Evolutionary conservation across 2,888 invertebrate genomes (phyloP).

Genomic region (Parapristionchus giblindavisi): DNA sequence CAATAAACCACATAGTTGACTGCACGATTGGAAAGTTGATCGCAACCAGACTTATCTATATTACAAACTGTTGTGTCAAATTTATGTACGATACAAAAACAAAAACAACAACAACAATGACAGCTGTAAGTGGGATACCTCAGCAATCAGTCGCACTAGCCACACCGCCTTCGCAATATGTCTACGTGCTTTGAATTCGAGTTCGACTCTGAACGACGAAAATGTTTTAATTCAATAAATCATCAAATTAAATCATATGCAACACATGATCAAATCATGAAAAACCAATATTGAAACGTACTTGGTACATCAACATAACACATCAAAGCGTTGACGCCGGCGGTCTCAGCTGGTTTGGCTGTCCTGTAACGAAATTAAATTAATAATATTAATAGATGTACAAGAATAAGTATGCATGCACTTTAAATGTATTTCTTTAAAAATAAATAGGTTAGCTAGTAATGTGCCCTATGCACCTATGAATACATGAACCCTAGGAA

Average conservation of each 20-base stretch:
- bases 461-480: too few relatives aligned
- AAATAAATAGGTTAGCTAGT: too few relatives aligned
- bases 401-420: too few relatives aligned
- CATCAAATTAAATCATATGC: not conserved
- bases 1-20: too few relatives aligned
- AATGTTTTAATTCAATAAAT: not conserved
- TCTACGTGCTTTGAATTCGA: conserved; percentile 5
- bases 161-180: conserved; percentile 30
- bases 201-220: conserved; percentile 15
- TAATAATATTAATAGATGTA: not conserved
- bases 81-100: too few relatives aligned
- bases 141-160: conserved; percentile 19
- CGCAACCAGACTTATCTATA: too few relatives aligned
- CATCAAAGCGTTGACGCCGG: conserved; percentile 5
- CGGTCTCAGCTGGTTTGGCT: not conserved
- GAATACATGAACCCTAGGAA: too few relatives aligned
- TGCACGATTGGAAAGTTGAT: too few relatives aligned
- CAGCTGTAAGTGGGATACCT: too few relatives aligned
- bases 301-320: conserved; percentile 28
- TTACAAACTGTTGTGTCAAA: too few relatives aligned
- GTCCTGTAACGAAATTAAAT: not conserved
- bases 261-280: not conserved
- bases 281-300: not conserved
- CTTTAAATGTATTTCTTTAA: too few relatives aligned
- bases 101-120: too few relatives aligned